Evolutionary conservation across 2,113 vertebrate species (phyloP), one percentile per base, ranked within the genome.

Genomic region (Empidonax alnorum): DNA sequence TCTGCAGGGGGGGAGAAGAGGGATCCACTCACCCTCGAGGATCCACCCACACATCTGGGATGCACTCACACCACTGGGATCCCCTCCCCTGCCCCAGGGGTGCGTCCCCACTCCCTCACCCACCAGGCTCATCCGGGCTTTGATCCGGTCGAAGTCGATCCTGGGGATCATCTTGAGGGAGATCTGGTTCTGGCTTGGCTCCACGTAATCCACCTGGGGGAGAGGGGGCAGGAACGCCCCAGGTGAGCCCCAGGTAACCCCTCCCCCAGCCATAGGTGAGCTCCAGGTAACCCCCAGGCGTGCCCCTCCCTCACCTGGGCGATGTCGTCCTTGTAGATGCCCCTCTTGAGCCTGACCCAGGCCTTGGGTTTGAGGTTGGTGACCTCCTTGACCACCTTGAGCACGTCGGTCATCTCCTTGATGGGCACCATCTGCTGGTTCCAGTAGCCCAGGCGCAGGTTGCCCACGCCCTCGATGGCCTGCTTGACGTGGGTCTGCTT

Each of bases 341-440:
- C 99, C 67, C 99, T 98, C 94, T 99, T 99, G 75, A 99, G 99
- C 4, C 99, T 97, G 61, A 99, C 99, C 99, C 99, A 99, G 53
- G 99, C 99, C 78, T 99, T 99, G 28, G 99, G 99, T 50, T 99
- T 99, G 73, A 99, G 98, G 96, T 99, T 99, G 84, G 99, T 99
- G 62, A 99, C 99, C 95, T 99, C 99, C 86, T 99, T 99, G 42
- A 99, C 99, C 73, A 99, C 99, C 97, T 99, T 99, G 39, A 99
- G 98, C 12, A 99, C 99, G 2, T 99, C 99, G 0, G 99, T 99
- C 99, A 99, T 99, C 95, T 99, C 99, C 86, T 99, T 99, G 97
- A 99, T 99, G 88, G 99, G 99, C 23, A 99, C 99, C 99, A 99
- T 99, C 98, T 99, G 99, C 97, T 99, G 99, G 98, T 99, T 99